These are phyloP conservation scores for Tringa solitaria DNA, from an alignment of 2,113 vertebrate genomes.

Conservation along the genomic window DNA sequence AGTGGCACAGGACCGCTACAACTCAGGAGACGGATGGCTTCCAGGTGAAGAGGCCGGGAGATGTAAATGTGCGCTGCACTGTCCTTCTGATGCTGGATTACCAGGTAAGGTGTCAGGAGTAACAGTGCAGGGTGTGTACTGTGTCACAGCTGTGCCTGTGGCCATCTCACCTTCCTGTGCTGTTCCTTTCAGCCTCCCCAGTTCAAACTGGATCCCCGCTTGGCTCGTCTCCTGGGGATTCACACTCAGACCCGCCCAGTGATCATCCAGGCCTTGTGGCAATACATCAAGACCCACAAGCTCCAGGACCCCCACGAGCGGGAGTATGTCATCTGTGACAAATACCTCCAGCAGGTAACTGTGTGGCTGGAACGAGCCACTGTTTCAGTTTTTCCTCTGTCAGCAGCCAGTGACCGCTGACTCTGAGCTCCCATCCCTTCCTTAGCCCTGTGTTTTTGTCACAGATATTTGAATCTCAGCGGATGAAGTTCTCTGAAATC, in stretches of 20 bases:
- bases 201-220: conserved; percentile 87
- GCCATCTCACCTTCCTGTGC: background rate
- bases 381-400: fast-evolving
- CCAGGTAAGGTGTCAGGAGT: conserved; percentile 76
- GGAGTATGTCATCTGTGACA: conserved; percentile 89
- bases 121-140: fast-evolving
- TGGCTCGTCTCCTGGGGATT: conserved; percentile 88
- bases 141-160: background rate
- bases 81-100: conserved; percentile 99
- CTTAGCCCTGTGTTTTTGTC: background rate
- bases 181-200: conserved; percentile 76
- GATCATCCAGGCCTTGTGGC: conserved; percentile 91
- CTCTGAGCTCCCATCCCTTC: background rate
- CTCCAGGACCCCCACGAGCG: conserved; percentile 89
- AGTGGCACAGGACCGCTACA: conserved; percentile 99
- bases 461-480: conserved; percentile 86
- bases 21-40: conserved; percentile 99
- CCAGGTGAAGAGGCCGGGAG: conserved; percentile 98
- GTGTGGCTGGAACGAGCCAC: fast-evolving
- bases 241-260: conserved; percentile 89
- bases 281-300: conserved; percentile 91
- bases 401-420: background rate
- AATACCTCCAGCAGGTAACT: conserved; percentile 88
- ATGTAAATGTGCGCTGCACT: conserved; percentile 96
- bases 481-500: conserved; percentile 92